Base-by-base conservation (phyloP, 2,888 invertebrate species). In the Andricus quercusramuli region DNA sequence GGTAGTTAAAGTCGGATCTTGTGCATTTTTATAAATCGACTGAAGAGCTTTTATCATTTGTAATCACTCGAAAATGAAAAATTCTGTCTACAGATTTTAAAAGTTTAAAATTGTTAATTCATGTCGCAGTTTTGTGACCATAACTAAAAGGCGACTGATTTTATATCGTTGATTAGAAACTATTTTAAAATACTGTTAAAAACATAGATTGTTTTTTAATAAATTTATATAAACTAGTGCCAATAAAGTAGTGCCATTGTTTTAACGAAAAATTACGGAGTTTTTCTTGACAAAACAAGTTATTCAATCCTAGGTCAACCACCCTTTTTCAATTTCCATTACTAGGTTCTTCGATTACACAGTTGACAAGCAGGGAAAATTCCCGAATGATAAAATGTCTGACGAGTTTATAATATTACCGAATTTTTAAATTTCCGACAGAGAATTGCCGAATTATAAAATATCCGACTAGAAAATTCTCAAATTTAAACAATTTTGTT, bases 231-330 rank as follows among this genome's bases (percentile, higher is more conserved):
- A 37, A 11, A 20, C 1, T 66, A 41, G 67, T 66, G 37, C 37
- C 67, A 37, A 66, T 41, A 32, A 68, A 68, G 44, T 32, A 68
- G 68, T 68, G 68, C 44, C 68, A 68, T 68, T 44, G 29, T 44
- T 68, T 68, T 29, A 44, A 44, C 11, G 11, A 59, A 59, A 9
- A 11, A 11, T 59, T 3, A 3, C 11, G 4, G 11, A 22, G 22
- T 59, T 59, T 22, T 59, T 59, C 11, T 59, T 22, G 11, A 59
- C 6, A 17, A 17, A 17, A 47, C 17, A 6, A 47, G 17, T 17
- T 13, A 15, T 15, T 13, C 41, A 41, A 41, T 2, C 41, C 41
- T 37, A 37, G 3, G n/a, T n/a, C n/a, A n/a, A n/a, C n/a, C n/a
- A n/a, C 41, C 13, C 3, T 41, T 41, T 13, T 41, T 13, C 41